Percentiles rank a stretch among this genome's conserved stretches.
phyloP scores from a whole-genome alignment of 1,140 invertebrate species.

The Venustaconcha ellipsiformis region DNA sequence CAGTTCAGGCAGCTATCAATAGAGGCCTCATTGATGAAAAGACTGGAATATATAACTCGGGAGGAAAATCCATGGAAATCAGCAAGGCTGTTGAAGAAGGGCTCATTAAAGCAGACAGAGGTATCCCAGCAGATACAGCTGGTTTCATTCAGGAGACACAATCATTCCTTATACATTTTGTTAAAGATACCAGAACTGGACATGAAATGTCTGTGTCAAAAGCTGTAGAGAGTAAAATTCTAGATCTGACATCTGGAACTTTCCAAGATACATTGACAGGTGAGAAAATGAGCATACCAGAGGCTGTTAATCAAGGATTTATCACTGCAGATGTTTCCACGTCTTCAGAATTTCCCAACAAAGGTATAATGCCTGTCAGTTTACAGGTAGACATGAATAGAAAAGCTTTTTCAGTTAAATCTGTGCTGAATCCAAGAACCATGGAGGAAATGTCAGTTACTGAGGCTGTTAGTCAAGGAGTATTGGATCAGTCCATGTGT shows the following conservation, averaged over 20 bases:
- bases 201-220: conserved; percentile 79
- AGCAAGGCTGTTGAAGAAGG: conserved; percentile 82
- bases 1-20: conserved; percentile 82
- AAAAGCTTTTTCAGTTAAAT: conserved; percentile 73
- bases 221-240: conserved; percentile 82
- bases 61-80: conserved; percentile 77
- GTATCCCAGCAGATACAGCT: conserved; percentile 76
- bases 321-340: conserved; percentile 68
- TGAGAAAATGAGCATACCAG: conserved; percentile 78
- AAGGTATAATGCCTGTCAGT: conserved; percentile 30
- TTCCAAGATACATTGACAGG: conserved; percentile 73
- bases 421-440: conserved; percentile 80
- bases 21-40: conserved; percentile 81
- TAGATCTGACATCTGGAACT: conserved; percentile 69
- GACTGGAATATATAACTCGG: conserved; percentile 81
- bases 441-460: conserved; percentile 85
- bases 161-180: conserved; percentile 78
- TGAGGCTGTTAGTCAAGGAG: conserved; percentile 82
- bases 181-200: conserved; percentile 86
- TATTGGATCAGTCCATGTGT: conserved; percentile 70
- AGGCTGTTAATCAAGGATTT: conserved; percentile 86
- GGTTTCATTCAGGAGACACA: conserved; percentile 80
- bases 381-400: conserved; percentile 31
- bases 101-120: conserved; percentile 72
- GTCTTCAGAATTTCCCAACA: conserved; percentile 5